Conservation (phyloP, 2,888 invertebrate genomes). For the Amphipoea oculea region DNA sequence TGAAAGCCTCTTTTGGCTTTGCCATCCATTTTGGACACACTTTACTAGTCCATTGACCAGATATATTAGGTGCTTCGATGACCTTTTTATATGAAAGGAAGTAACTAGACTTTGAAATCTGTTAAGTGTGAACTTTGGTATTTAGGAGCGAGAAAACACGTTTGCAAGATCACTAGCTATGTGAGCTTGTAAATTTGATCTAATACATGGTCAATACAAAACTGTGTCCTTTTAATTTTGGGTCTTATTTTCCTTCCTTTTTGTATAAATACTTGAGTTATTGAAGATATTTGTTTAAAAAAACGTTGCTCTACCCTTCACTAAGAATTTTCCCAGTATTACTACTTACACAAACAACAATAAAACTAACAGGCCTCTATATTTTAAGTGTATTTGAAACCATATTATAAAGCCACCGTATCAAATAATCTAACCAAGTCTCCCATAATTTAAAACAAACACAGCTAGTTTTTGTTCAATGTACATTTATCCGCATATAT, state of each 20-base stretch:
- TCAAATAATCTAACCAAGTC: constrained; percentile 4
- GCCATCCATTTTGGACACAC: neutral
- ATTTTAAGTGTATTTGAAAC: neutral
- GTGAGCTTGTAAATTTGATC: constrained; percentile 11
- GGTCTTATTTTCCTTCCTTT: neutral
- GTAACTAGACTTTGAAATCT: neutral
- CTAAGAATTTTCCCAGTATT: neutral
- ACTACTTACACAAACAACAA: neutral
- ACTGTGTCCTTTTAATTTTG: neutral
- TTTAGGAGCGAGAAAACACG: constrained; percentile 19
- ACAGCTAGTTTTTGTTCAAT: constrained; percentile 46
- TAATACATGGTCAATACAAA: neutral
- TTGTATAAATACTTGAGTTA: neutral
- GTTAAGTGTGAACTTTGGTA: constrained; percentile 26
- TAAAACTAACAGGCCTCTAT: too few species aligned
- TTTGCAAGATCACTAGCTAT: constrained; percentile 24
- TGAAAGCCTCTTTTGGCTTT: constrained; percentile 1
- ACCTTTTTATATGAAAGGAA: neutral
- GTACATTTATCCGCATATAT: constrained; percentile 59
- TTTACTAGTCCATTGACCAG: neutral
- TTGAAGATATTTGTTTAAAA: neutral
- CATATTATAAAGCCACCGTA: neutral
- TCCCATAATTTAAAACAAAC: constrained; percentile 39
- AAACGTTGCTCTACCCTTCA: neutral
- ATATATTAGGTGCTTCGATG: constrained; percentile 9